Evolutionary conservation across 2,888 invertebrate species (phyloP), one percentile per base, ranked within the genome.

Genomic region (Eupithecia tripunctaria): DNA sequence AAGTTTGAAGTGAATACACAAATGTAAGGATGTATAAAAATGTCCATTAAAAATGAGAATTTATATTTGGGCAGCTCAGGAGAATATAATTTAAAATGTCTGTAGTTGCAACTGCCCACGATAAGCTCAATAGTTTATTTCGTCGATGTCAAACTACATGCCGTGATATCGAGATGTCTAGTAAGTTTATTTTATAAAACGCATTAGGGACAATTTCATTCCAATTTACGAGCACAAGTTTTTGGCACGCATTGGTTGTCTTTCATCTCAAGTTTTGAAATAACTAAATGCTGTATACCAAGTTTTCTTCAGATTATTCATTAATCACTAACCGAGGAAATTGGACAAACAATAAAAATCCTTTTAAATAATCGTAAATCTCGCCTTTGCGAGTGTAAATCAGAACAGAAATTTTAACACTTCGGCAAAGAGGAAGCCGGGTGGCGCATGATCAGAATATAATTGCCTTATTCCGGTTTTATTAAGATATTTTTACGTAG

Each of bases 1-100:
- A 94, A 93, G 93, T 92, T 92, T 90, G 90, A 91, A 93, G 90
- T 91, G 90, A 92, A 93, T 90, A 91, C 91, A 92, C 90, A 92
- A 92, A 91, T 89, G 90, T 89, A 92, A 89, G 88, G 90, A 91
- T 90, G 91, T 91, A 89, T 90, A 91, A 92, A 92, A 91, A 89
- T 85, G 84, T 84, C 83, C 84, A 84, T 86, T 84, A 85, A 84
- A 51, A 86, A 88, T 81, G 78, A 84, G 85, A 89, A 89, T 89
- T 89, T 88, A 88, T 88, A 86, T 83, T 79, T 82, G 69, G 80
- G 81, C 77, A 79, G 59, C 79, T 78, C 78, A 78, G 76, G 75
- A 75, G 68, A 71, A 75, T 79, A 68, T 77, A 76, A 69, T 62
- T 32, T 29, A 32, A 69, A 74, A 76, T 75, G 59, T 47, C 72